Evolutionary conservation across 2,888 invertebrate genomes (phyloP), one percentile per base, ranked within the genome.

Genomic region (Cryptus viduatorius): DNA sequence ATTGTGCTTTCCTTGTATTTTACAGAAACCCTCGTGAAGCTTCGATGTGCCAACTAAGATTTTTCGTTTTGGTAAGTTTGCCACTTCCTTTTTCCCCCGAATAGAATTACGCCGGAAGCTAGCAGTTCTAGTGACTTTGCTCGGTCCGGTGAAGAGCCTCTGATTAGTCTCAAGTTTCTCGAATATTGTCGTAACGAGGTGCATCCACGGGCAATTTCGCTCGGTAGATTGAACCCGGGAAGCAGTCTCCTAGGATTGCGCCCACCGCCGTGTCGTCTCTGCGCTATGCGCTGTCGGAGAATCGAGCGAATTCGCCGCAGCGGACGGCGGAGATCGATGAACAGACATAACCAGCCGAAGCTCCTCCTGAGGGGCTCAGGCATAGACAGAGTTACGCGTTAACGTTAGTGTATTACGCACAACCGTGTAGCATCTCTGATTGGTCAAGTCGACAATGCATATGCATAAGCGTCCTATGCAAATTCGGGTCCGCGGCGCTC

Each of bases 371-470:
- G 65, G 76, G 48, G 61, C 64, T 56, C 64, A 44, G 59, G 56
- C 56, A 64, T 37, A 48, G 75, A 37, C 46, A 46, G 69, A 76
- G 46, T 16, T 71, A 29, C 24, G 50, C 44, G 37, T 24, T 53
- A 72, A 46, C 71, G 59, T 29, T 61, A 69, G 79, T 75, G 77
- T 29, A 65, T 67, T 76, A 61, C 59, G 44, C 82, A 76, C 65
- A 68, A 37, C 65, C 69, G 77, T 85, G 79, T 80, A 56, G 72
- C 80, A 80, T 50, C 83, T 83, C 85, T 86, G 86, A 87, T 87
- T 87, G 87, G 86, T 87, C 87, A 86, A 87, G 86, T 87, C 83
- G 75, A 73, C 83, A 31, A 84, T 87, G 85, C 87, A 86, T 87
- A 87, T 87, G 85, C 86, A 87, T 86, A 84, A 85, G 86, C 86